These are phyloP conservation scores for Pandion haliaetus DNA, from an alignment of 2,113 vertebrate genomes.

Conservation along the genomic window DNA sequence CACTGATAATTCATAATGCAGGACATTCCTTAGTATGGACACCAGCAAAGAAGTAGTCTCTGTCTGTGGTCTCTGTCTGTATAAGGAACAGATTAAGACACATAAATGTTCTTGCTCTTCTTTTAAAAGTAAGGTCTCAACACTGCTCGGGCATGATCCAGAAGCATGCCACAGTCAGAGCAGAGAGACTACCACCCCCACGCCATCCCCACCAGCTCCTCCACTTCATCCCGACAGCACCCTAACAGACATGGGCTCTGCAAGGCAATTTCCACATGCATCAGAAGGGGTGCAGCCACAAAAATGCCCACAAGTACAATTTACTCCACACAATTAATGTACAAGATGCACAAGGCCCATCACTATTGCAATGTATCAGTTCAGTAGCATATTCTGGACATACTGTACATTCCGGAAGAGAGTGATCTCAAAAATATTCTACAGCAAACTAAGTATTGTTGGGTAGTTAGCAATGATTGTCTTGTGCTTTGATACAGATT, in stretches of 20 bases:
- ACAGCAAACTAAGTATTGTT: neutral
- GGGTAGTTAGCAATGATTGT: neutral
- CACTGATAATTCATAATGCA: neutral
- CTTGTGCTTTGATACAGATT: neutral
- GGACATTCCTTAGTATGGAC: neutral
- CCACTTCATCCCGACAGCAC: fast-evolving
- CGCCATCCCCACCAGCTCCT: neutral
- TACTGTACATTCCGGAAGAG: neutral
- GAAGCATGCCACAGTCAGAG: no score
- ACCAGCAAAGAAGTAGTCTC: neutral
- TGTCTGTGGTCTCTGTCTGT: neutral
- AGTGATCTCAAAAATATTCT: neutral
- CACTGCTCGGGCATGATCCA: neutral
- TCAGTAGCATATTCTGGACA: neutral
- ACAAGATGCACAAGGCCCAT: neutral
- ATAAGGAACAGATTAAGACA: neutral
- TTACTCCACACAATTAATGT: neutral
- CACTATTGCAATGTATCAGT: neutral
- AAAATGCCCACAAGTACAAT: neutral
- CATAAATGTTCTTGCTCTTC: neutral
- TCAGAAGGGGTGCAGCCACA: neutral
- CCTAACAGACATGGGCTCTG: neutral
- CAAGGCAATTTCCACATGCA: neutral
- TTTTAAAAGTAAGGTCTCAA: neutral
- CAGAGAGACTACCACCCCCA: neutral